Evolutionary conservation across 2,113 vertebrate genomes (phyloP), one percentile per base, ranked within the genome.

Genomic region (Xenus cinereus): DNA sequence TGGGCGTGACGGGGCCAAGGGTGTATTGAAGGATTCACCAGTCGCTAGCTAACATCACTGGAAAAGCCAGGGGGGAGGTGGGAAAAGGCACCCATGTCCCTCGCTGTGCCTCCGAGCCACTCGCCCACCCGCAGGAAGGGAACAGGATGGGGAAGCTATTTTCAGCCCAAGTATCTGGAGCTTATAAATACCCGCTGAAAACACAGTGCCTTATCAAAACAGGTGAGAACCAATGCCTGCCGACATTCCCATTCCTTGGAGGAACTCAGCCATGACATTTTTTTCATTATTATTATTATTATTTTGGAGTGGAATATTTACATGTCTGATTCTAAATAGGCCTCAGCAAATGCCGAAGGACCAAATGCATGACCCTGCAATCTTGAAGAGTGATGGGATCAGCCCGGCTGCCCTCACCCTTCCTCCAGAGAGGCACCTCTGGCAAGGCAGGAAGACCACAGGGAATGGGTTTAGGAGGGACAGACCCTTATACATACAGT

Each of bases 341-440:
- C 84, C 84, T 60, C 48, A 54, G 84, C 37, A 71, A 83, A 85
- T 84, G 27, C 77, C 81, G 86, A 71, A 68, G n/a, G 41, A 86
- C 56, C 18, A 2, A 78, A 53, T 5, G 16, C 5, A 0, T 10
- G 33, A 69, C 71, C 57, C 30, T 1, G 0, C 0, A 0, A 9
- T 48, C 51, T 7, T 30, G 53, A 91, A 72, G 66, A 88, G 80
- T 4, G 7, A 84, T 20, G 53, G 76, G 51, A 84, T 32, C 39
- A 81, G 28, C 45, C 53, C 6, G 2, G 71, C 68, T 71, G 41
- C 63, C 32, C 46, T 84, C 7, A 1, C 45, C 51, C 51, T 74
- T 71, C 37, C 79, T 89, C 77, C 7, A 0, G 66, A 66, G 23
- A 20, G 48, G 69, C 32, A n/a, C 9, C 53, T 45, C 32, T 8